These are phyloP conservation scores for Hemicentrotus pulcherrimus DNA, from an alignment of 35 echinoderm and acorn worm genomes.

Conservation along the genomic window DNA sequence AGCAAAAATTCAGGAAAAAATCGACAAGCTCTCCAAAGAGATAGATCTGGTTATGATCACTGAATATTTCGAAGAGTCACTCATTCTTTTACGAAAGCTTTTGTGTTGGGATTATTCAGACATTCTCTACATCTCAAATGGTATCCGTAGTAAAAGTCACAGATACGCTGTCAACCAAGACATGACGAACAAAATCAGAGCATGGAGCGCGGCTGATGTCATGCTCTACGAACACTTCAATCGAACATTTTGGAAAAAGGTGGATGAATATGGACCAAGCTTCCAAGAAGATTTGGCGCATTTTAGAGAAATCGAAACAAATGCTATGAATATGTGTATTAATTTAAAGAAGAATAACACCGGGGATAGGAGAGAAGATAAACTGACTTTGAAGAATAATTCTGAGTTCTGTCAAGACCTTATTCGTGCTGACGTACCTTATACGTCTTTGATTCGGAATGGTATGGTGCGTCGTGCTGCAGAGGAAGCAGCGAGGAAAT, in stretches of 20 bases:
- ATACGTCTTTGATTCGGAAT: neutral
- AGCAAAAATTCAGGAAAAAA: slow-evolving; percentile 41
- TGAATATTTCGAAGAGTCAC: slow-evolving; percentile 88
- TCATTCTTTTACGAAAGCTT: slow-evolving; percentile 71
- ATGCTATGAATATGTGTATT: slow-evolving; percentile 10
- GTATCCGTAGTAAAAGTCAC: slow-evolving; percentile 51
- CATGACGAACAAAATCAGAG: slow-evolving; percentile 53
- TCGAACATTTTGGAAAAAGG: slow-evolving; percentile 76
- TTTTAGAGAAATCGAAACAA: neutral
- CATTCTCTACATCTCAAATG: slow-evolving; percentile 74
- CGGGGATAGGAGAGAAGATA: slow-evolving; percentile 29
- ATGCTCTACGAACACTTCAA: slow-evolving; percentile 86
- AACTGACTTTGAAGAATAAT: neutral
- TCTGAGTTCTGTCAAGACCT: slow-evolving; percentile 22
- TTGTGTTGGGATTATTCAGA: slow-evolving; percentile 86
- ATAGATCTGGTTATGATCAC: slow-evolving; percentile 86
- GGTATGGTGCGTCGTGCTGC: neutral
- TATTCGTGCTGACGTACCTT: slow-evolving; percentile 1
- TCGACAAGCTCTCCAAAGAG: slow-evolving; percentile 56
- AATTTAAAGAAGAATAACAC: neutral
- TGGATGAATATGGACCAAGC: slow-evolving; percentile 64
- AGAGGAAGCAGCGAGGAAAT: neutral
- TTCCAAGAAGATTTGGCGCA: neutral
- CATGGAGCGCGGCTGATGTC: slow-evolving; percentile 74
- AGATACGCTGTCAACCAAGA: neutral